phyloP scores from a whole-genome alignment of 2,797 vertebrate species.

The Thaleichthys pacificus region DNA sequence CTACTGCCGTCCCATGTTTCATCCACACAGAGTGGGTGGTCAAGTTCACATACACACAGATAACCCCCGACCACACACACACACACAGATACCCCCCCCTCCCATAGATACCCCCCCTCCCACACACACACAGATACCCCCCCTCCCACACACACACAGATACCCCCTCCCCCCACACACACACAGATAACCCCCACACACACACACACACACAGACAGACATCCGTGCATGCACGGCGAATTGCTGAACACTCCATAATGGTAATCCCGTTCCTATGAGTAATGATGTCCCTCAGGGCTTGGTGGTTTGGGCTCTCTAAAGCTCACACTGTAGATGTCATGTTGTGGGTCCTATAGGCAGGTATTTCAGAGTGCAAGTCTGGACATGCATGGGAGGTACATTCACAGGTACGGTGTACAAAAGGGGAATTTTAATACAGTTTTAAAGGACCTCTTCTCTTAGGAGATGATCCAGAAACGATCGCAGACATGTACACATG shows the following conservation, averaged over 20 bases:
- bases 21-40: constrained; percentile 51
- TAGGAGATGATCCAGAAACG: too few relatives aligned
- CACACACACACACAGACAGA: constrained; percentile 11
- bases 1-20: constrained; percentile 26
- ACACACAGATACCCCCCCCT: not conserved
- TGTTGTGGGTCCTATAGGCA: constrained; percentile 4
- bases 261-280: not conserved
- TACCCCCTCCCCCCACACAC: not conserved
- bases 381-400: not conserved
- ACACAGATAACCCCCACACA: not conserved
- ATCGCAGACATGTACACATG: not conserved
- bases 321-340: constrained; percentile 2
- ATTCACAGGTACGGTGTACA: not conserved
- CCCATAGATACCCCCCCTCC: not conserved
- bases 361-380: not conserved
- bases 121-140: constrained; percentile 9
- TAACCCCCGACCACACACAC: not conserved
- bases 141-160: constrained; percentile 3
- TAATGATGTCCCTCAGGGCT: constrained; percentile 13
- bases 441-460: too few relatives aligned
- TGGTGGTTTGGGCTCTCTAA: constrained; percentile 1
- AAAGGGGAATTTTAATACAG: not conserved
- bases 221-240: constrained; percentile 10
- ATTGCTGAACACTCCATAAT: constrained; percentile 6
- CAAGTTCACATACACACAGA: constrained; percentile 25